A percentile compares a stretch with the other conserved stretches of the same genome.
These are phyloP conservation scores for Formica exsecta DNA, from an alignment of 1,140 invertebrate species.

Conservation along the genomic window DNA sequence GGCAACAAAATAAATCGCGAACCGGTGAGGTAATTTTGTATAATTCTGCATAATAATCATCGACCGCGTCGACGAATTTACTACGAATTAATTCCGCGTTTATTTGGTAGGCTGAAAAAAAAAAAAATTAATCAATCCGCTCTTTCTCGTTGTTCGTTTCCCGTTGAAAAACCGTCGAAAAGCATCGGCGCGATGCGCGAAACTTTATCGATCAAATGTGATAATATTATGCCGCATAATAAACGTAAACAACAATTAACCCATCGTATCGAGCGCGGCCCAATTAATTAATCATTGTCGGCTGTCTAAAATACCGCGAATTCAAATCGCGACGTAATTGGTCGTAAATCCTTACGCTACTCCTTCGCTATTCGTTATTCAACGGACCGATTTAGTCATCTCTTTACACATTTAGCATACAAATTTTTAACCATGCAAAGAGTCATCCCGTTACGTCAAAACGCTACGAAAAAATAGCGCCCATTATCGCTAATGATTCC, in stretches of 20 bases:
- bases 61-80: conserved; percentile 40
- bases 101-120: conserved; percentile 16
- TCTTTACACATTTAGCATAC: not conserved
- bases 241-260: conserved; percentile 63
- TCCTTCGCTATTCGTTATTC: conserved; percentile 43
- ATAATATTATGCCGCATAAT: conserved; percentile 61
- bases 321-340: conserved; percentile 60
- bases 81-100: conserved; percentile 56
- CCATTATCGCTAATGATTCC: not conserved
- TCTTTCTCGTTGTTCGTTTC: conserved; percentile 7
- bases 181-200: conserved; percentile 35
- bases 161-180: conserved; percentile 50
- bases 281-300: conserved; percentile 63
- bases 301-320: conserved; percentile 57
- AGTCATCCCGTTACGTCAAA: not conserved
- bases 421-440: conserved; percentile 17
- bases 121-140: conserved; percentile 24
- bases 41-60: conserved; percentile 64
- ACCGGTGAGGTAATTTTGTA: conserved; percentile 56
- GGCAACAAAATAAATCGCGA: conserved; percentile 64
- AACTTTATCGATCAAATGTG: conserved; percentile 59
- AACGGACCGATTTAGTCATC: not conserved
- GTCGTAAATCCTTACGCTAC: conserved; percentile 43
- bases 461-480: not conserved
- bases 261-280: conserved; percentile 45